phyloP scores from a whole-genome alignment of 1,140 invertebrate genomes.

The Akabosia matsudoensis region DNA sequence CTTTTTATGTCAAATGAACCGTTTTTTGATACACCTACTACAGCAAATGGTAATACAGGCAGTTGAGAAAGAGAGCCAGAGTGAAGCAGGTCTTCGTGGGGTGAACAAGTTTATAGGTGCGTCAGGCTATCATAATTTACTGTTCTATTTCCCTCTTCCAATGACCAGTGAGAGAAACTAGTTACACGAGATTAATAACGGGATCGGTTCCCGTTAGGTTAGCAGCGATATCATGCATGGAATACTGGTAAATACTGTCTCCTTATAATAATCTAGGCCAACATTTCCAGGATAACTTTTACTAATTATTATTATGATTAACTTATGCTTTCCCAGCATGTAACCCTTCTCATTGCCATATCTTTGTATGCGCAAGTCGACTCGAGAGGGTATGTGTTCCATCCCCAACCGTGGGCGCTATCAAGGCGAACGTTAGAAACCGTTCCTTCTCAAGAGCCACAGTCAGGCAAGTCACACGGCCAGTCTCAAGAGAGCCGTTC shows the following conservation, averaged over 20 bases:
- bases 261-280: no score
- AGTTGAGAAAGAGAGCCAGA: slow-evolving; percentile 11
- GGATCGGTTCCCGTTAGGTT: slow-evolving; percentile 2
- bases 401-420: slow-evolving; percentile 7
- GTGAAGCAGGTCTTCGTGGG: background rate
- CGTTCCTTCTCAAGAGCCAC: background rate
- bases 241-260: background rate
- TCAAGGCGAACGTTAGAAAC: background rate
- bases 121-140: background rate
- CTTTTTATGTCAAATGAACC: background rate
- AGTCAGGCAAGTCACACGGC: background rate
- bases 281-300: no score
- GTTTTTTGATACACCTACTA: background rate
- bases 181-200: background rate
- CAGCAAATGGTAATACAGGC: background rate
- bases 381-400: background rate
- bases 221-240: background rate
- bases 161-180: background rate
- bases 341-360: background rate
- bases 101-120: background rate
- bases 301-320: no score
- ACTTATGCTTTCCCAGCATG: background rate
- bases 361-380: slow-evolving; percentile 9
- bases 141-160: background rate
- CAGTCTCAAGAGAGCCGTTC: background rate